A percentile compares a stretch with the other conserved stretches of the same genome.
phyloP scores from a whole-genome alignment of 2,797 vertebrate species.

The Sebastes miniatus region DNA sequence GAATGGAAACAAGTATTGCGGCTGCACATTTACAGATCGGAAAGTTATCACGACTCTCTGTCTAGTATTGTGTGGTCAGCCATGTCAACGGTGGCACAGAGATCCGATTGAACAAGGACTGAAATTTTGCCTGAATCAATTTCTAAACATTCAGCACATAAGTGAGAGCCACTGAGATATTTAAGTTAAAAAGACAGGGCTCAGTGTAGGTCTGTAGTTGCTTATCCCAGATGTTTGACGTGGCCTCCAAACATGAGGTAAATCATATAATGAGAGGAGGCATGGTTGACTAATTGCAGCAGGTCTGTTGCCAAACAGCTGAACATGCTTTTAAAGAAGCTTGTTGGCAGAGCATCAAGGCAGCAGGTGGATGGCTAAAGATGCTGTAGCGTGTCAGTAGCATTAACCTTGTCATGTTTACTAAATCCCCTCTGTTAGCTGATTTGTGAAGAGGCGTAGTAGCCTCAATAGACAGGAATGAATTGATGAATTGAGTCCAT shows the following conservation, averaged over 20 bases:
- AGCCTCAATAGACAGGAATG: too few relatives aligned
- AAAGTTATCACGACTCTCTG: too few relatives aligned
- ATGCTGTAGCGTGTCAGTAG: background rate
- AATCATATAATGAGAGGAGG: background rate
- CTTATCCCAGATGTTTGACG: background rate
- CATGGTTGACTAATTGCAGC: background rate
- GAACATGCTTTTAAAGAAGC: conserved; percentile 1
- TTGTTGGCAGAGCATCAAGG: conserved; percentile 8
- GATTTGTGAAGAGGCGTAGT: background rate
- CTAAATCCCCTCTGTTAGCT: background rate
- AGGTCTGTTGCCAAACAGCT: background rate
- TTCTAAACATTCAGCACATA: background rate
- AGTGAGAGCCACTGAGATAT: background rate
- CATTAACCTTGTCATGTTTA: background rate
- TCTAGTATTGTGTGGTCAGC: too few relatives aligned
- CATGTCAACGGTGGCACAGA: too few relatives aligned
- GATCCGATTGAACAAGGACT: too few relatives aligned
- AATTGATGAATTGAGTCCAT: too few relatives aligned
- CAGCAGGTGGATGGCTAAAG: background rate
- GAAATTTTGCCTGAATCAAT: background rate
- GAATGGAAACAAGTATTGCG: too few relatives aligned
- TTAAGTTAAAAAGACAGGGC: background rate
- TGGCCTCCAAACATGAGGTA: background rate
- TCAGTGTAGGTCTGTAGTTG: background rate
- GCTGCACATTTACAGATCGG: too few relatives aligned